phyloP scores from a whole-genome alignment of 2,888 invertebrate species.

The Brenthis ino region DNA sequence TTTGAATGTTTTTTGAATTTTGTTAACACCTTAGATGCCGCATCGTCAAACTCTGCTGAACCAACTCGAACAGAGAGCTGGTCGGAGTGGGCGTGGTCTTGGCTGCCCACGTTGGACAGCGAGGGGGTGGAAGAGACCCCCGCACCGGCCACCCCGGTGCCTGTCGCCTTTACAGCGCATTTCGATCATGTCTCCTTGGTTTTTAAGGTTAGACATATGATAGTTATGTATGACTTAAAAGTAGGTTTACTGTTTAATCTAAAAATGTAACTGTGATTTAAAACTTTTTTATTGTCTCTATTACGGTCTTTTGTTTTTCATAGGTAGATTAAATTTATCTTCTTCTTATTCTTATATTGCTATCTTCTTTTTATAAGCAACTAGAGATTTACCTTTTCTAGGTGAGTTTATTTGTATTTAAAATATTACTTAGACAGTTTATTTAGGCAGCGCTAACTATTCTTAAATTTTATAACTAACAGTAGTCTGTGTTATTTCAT shows the following conservation, averaged over 20 bases:
- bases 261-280: not conserved
- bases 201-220: conserved; percentile 56
- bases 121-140: conserved; percentile 51
- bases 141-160: conserved; percentile 52
- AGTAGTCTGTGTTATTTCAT: no score
- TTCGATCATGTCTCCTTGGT: conserved; percentile 61
- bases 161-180: conserved; percentile 56
- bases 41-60: conserved; percentile 48
- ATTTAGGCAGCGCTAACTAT: no score
- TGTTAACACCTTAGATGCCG: conserved; percentile 23
- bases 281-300: no score
- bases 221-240: no score
- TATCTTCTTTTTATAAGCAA: no score
- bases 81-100: conserved; percentile 78
- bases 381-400: no score
- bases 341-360: no score
- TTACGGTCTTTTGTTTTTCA: no score
- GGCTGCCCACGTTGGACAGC: conserved; percentile 64
- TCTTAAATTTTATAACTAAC: no score
- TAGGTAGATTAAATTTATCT: no score
- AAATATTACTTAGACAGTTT: not conserved
- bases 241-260: no score
- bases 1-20: no score
- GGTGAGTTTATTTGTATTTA: not conserved
- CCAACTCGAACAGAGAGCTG: conserved; percentile 59